Evolutionary conservation across 2,888 invertebrate species (phyloP).

Genomic region (Drosophila macrospina): DNA sequence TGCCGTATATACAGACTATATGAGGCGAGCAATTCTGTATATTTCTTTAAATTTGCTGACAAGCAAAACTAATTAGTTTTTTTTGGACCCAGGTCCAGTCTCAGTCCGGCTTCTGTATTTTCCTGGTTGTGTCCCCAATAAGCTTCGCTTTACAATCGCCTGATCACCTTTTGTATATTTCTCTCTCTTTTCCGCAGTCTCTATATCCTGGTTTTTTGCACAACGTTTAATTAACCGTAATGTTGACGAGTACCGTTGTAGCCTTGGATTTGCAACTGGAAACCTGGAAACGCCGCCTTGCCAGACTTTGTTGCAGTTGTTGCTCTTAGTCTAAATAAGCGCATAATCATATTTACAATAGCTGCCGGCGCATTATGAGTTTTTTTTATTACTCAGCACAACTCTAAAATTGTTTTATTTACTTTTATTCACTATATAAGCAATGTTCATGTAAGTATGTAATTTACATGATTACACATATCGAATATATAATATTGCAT

Average conservation of each 20-base stretch:
- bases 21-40: too few species aligned
- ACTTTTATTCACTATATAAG: neutral
- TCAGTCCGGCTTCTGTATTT: slow-evolving; percentile 13
- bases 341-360: slow-evolving; percentile 68
- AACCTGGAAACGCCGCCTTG: slow-evolving; percentile 1
- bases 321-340: slow-evolving; percentile 64
- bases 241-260: slow-evolving; percentile 48
- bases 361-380: slow-evolving; percentile 50
- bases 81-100: neutral
- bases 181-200: slow-evolving; percentile 3
- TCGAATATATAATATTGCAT: too few species aligned
- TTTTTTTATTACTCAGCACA: slow-evolving; percentile 53
- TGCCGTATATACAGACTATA: too few species aligned
- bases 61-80: slow-evolving; percentile 6
- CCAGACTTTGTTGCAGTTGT: slow-evolving; percentile 17
- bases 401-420: slow-evolving; percentile 20
- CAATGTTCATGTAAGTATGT: too few species aligned
- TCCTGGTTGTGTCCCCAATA: slow-evolving; percentile 44
- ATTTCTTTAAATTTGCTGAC: too few species aligned
- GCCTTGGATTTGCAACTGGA: slow-evolving; percentile 18
- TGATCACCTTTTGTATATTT: slow-evolving; percentile 26
- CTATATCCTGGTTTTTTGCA: slow-evolving; percentile 9
- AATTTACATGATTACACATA: too few species aligned
- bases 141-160: slow-evolving; percentile 64
- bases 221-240: slow-evolving; percentile 49